A percentile compares a stretch with the other conserved stretches of the same genome.
Conservation (phyloP, 2,888 invertebrate species). For the Nyleta sp. region DNA sequence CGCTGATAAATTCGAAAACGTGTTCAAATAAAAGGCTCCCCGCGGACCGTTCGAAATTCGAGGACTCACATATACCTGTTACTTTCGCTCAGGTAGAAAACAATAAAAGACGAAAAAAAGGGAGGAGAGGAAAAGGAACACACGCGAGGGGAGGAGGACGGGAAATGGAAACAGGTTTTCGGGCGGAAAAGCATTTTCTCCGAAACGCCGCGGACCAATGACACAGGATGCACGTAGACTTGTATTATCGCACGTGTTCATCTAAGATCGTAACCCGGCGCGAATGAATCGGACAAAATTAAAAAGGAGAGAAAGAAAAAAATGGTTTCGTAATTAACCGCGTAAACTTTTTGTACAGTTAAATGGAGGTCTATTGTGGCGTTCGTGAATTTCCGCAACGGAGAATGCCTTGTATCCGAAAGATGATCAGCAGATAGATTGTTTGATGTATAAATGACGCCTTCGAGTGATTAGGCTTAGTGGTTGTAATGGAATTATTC, state of each 20-base stretch:
- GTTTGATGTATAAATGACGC: neutral
- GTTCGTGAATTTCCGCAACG: slow-evolving; percentile 35
- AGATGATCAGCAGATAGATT: slow-evolving; percentile 38
- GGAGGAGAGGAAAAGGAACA: neutral
- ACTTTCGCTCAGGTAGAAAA: slow-evolving; percentile 48
- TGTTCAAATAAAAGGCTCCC: slow-evolving; percentile 55
- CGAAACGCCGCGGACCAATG: slow-evolving; percentile 32
- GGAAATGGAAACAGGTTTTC: slow-evolving; percentile 52
- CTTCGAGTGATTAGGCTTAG: neutral
- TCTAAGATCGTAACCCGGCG: slow-evolving; percentile 17
- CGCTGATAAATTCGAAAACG: slow-evolving; percentile 49
- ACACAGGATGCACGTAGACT: slow-evolving; percentile 48
- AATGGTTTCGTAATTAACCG: slow-evolving; percentile 34
- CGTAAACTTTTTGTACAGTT: slow-evolving; percentile 40
- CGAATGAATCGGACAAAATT: slow-evolving; percentile 1
- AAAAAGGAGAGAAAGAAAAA: slow-evolving; percentile 13
- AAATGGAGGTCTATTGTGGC: slow-evolving; percentile 44
- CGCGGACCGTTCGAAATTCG: slow-evolving; percentile 27
- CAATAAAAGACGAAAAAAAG: slow-evolving; percentile 13
- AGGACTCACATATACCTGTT: slow-evolving; percentile 53
- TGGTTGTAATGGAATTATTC: neutral
- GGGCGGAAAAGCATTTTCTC: slow-evolving; percentile 42
- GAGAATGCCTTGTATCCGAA: slow-evolving; percentile 24
- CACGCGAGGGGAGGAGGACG: slow-evolving; percentile 1
- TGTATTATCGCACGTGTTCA: slow-evolving; percentile 62